Percentiles rank a stretch among this genome's conserved stretches.
phyloP scores from a whole-genome alignment of 2,797 vertebrate genomes.

The Ctenosaura bakeri region DNA sequence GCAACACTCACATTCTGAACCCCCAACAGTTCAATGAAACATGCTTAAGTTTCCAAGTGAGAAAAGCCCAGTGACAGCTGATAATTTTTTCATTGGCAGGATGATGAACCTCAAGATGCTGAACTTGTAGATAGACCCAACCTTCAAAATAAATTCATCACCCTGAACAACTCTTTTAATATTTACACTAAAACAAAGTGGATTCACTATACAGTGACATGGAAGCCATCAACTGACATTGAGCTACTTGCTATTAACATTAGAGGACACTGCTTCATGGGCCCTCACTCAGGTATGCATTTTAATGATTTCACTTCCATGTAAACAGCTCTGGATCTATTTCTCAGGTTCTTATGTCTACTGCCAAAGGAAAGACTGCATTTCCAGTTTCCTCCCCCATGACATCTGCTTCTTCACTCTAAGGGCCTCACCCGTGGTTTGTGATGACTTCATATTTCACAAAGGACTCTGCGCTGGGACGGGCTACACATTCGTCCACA shows the following conservation, averaged over 20 bases:
- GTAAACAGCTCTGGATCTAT: background rate
- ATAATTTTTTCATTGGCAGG: too few species aligned
- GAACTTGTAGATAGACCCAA: too few species aligned
- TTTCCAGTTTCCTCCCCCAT: background rate
- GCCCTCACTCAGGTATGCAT: background rate
- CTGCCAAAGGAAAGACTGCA: background rate
- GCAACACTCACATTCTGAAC: background rate
- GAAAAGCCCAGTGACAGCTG: too few species aligned
- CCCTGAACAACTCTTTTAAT: too few species aligned
- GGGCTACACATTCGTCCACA: slow-evolving; percentile 10
- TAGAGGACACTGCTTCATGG: background rate
- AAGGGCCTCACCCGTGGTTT: slow-evolving; percentile 25
- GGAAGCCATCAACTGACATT: too few species aligned
- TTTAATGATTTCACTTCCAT: background rate
- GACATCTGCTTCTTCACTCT: too few species aligned
- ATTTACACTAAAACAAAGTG: too few species aligned
- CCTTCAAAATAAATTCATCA: too few species aligned
- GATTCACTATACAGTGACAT: too few species aligned
- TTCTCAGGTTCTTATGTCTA: background rate
- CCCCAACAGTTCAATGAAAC: background rate
- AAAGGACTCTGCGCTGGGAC: fast-evolving
- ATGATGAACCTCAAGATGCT: too few species aligned
- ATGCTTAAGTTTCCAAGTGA: background rate
- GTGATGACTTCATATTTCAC: background rate
- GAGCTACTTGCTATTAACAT: background rate